A percentile compares a stretch with the other conserved stretches of the same genome.
These are phyloP conservation scores for Arnoldichthys spilopterus DNA, from an alignment of 2,797 vertebrate genomes.

Conservation along the genomic window DNA sequence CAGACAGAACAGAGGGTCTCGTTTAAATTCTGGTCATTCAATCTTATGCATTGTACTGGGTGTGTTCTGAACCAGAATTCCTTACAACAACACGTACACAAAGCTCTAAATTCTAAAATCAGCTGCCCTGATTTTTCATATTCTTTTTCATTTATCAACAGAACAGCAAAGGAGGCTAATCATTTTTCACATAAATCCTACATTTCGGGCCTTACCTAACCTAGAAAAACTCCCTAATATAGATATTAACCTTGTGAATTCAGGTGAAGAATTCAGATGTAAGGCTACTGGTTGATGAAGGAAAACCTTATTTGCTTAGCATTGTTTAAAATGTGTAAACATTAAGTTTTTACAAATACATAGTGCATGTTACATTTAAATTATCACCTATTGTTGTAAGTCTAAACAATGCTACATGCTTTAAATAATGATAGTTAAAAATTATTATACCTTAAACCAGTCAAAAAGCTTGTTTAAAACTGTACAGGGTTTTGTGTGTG, in stretches of 20 bases:
- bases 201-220: too few relatives aligned
- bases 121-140: not conserved
- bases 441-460: not conserved
- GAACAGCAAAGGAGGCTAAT: not conserved
- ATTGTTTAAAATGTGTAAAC: not conserved
- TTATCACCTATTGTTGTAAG: not conserved
- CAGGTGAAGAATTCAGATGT: not conserved
- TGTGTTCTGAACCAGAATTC: not conserved
- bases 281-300: not conserved
- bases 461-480: too few relatives aligned
- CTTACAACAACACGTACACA: not conserved
- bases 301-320: not conserved
- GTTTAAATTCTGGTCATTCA: constrained; percentile 34
- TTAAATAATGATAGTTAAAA: not conserved
- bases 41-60: constrained; percentile 25
- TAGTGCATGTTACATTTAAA: not conserved
- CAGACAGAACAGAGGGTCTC: constrained; percentile 35
- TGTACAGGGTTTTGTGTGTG: too few relatives aligned
- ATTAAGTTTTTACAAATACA: not conserved
- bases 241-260: not conserved
- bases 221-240: not conserved
- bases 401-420: not conserved
- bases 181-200: not conserved
- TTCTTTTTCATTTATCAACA: not conserved
- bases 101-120: not conserved